Evolutionary conservation across 2,113 vertebrate species (phyloP).

Genomic region (Atractosteus spatula): DNA sequence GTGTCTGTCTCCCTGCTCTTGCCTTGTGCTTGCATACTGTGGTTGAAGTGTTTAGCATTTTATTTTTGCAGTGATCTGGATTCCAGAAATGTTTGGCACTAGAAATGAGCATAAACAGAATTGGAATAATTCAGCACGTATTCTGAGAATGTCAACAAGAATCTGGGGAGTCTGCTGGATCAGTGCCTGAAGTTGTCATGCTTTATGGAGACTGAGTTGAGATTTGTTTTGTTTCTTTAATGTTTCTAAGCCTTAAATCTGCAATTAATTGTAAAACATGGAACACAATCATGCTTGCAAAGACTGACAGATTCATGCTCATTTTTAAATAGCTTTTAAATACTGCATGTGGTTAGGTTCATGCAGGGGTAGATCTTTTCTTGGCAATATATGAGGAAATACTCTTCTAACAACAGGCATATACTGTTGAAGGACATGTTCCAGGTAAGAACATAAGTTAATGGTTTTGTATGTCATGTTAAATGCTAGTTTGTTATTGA

Average conservation of each 20-base stretch:
- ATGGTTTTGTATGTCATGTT: too few relatives aligned
- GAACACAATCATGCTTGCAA: too few relatives aligned
- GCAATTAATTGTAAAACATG: neutral
- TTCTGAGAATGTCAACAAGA: slow-evolving; percentile 47
- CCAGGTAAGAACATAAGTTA: too few relatives aligned
- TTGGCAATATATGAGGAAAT: too few relatives aligned
- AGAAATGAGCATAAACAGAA: slow-evolving; percentile 31
- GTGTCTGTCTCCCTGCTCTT: slow-evolving; percentile 13
- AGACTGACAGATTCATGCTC: too few relatives aligned
- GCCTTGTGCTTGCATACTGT: neutral
- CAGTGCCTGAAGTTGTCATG: slow-evolving; percentile 18
- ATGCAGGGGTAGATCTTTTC: too few relatives aligned
- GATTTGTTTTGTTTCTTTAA: neutral
- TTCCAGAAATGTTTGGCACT: slow-evolving; percentile 36
- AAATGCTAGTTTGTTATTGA: too few relatives aligned
- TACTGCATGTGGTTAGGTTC: too few relatives aligned
- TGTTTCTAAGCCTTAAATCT: slow-evolving; percentile 6
- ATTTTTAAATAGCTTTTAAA: too few relatives aligned
- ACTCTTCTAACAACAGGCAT: too few relatives aligned
- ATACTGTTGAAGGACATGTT: too few relatives aligned
- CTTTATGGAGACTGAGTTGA: slow-evolving; percentile 31
- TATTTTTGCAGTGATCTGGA: slow-evolving; percentile 31
- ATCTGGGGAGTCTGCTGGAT: slow-evolving; percentile 37
- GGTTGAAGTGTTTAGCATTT: slow-evolving; percentile 25
- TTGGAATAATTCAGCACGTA: slow-evolving; percentile 36